phyloP scores from a whole-genome alignment of 2,888 invertebrate genomes.

The Timema podura region DNA sequence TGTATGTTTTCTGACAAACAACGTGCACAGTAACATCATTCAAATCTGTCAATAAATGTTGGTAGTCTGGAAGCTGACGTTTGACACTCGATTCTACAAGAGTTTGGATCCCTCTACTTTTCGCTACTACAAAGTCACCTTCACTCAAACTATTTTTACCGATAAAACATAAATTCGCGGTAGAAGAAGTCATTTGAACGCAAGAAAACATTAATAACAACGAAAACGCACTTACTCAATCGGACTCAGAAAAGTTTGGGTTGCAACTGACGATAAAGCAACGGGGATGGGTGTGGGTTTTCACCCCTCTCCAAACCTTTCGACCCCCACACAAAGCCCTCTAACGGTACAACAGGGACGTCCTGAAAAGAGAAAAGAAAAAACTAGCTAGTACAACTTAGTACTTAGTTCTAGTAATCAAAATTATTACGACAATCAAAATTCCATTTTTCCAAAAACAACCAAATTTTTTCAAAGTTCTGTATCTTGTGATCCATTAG shows the following conservation, averaged over 20 bases:
- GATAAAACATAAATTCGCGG: neutral
- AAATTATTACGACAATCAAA: slow-evolving; percentile 3
- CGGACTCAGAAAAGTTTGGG: neutral
- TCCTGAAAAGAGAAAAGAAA: no score
- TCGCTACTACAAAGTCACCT: neutral
- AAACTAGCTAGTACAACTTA: neutral
- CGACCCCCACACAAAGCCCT: no score
- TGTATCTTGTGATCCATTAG: no score
- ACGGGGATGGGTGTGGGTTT: no score
- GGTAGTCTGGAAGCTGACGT: neutral
- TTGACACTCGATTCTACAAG: neutral
- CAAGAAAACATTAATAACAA: neutral
- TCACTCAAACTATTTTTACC: neutral
- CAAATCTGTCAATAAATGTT: neutral
- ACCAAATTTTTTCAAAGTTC: no score
- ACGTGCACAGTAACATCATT: neutral
- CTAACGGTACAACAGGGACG: no score
- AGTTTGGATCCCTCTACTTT: neutral
- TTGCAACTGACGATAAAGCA: no score
- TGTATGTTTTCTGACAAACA: neutral
- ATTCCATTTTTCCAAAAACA: neutral
- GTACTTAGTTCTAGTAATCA: neutral
- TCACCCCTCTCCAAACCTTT: no score
- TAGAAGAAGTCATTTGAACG: neutral
- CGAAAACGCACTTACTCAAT: neutral